Percentiles rank a stretch among this genome's conserved stretches.
Conservation (phyloP, 1,140 invertebrate species). For the Galleria mellonella region DNA sequence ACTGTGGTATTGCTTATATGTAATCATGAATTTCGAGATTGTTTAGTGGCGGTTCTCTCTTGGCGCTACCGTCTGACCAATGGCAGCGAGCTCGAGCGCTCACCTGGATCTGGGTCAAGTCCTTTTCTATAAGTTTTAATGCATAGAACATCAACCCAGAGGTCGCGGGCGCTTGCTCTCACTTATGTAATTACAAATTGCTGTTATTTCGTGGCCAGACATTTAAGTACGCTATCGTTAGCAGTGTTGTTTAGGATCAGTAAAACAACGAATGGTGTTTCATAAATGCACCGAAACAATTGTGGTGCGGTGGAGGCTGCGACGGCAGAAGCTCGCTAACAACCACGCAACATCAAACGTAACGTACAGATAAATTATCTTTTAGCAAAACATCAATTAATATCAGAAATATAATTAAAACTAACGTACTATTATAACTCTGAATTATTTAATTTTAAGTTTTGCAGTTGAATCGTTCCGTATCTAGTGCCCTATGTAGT, state of each 20-base stretch:
- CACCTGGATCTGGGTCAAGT: too few relatives aligned
- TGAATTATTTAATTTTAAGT: slow-evolving; percentile 49
- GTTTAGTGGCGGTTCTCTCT: slow-evolving; percentile 24
- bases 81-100: slow-evolving; percentile 14
- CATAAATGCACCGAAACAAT: neutral
- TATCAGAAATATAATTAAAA: slow-evolving; percentile 73
- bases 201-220: too few relatives aligned
- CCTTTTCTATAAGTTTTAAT: too few relatives aligned
- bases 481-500: slow-evolving; percentile 57
- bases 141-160: too few relatives aligned
- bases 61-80: slow-evolving; percentile 5
- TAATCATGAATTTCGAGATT: slow-evolving; percentile 38
- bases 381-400: slow-evolving; percentile 72
- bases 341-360: slow-evolving; percentile 51
- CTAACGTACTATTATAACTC: slow-evolving; percentile 72
- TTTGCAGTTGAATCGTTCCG: slow-evolving; percentile 46
- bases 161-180: too few relatives aligned
- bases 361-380: slow-evolving; percentile 70
- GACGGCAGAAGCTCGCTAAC: slow-evolving; percentile 21
- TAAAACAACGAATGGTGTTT: slow-evolving; percentile 4
- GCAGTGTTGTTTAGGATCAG: slow-evolving; percentile 7
- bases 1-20: slow-evolving; percentile 68
- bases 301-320: slow-evolving; percentile 8
- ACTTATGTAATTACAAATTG: too few relatives aligned
- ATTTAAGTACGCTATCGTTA: neutral